A percentile compares a stretch with the other conserved stretches of the same genome.
Conservation (phyloP, 2,797 vertebrate species). For the Chelmon rostratus region DNA sequence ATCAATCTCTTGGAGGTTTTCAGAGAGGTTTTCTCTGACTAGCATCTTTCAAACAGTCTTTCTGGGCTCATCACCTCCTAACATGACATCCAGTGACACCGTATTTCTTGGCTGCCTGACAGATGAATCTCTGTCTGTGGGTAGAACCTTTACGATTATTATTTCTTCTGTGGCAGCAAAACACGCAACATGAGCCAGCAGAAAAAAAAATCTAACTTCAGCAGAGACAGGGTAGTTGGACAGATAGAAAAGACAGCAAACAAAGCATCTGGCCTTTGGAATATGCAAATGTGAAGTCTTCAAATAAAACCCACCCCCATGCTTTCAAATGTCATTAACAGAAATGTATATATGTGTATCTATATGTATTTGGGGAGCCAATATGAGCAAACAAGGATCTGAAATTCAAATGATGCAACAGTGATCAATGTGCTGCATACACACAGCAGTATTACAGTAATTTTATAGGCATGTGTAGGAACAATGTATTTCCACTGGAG, state of each 20-base stretch:
- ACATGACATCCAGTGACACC: constrained; percentile 15
- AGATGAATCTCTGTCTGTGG: not conserved
- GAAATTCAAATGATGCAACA: constrained; percentile 42
- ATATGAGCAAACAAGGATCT: constrained; percentile 11
- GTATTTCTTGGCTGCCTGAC: not conserved
- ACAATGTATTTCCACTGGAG: constrained; percentile 24
- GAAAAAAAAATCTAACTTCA: not conserved
- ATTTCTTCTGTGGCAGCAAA: not conserved
- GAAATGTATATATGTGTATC: not conserved
- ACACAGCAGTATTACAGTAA: constrained; percentile 6
- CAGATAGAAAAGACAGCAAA: not conserved
- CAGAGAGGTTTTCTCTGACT: constrained; percentile 1
- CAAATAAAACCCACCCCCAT: not conserved
- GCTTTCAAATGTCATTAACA: constrained; percentile 7
- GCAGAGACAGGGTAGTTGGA: not conserved
- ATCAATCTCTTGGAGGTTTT: not conserved
- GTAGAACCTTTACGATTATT: not conserved
- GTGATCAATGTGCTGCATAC: constrained; percentile 13
- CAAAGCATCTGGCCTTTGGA: not conserved
- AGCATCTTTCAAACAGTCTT: not conserved
- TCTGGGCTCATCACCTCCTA: not conserved
- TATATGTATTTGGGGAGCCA: not conserved
- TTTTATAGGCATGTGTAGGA: constrained; percentile 11
- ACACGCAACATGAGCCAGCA: not conserved
- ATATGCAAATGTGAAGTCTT: not conserved